Conservation (phyloP, 1,140 invertebrate species). For the Neuroterus valhalla region DNA sequence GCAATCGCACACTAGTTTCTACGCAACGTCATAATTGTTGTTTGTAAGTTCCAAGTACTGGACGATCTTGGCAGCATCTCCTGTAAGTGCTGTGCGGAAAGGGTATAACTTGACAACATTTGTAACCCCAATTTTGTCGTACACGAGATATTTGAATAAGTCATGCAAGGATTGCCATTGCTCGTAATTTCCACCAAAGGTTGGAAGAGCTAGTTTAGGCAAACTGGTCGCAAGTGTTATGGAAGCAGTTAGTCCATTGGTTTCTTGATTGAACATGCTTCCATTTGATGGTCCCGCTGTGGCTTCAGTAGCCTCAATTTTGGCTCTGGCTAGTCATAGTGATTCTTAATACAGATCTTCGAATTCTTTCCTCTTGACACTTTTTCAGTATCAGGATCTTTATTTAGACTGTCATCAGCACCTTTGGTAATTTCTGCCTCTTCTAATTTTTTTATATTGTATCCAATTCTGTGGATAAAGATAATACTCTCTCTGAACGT, state of each 20-base stretch:
- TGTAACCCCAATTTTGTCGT: no score
- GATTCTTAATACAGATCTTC: neutral
- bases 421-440: neutral
- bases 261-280: neutral
- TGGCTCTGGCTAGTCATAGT: neutral
- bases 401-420: neutral
- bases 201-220: no score
- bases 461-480: neutral
- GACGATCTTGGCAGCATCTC: no score
- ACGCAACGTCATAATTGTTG: no score
- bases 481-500: neutral
- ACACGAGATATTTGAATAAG: no score
- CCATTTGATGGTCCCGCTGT: neutral
- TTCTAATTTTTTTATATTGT: neutral
- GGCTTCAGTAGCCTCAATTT: neutral
- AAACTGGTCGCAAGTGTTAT: neutral
- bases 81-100: no score
- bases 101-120: no score
- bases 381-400: no score
- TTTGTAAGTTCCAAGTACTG: no score
- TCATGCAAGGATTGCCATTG: no score
- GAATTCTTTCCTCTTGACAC: neutral
- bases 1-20: no score
- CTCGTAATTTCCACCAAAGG: no score
- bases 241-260: neutral